Evolutionary conservation across 2,888 invertebrate genomes (phyloP).

Genomic region (Synergus umbraculus): DNA sequence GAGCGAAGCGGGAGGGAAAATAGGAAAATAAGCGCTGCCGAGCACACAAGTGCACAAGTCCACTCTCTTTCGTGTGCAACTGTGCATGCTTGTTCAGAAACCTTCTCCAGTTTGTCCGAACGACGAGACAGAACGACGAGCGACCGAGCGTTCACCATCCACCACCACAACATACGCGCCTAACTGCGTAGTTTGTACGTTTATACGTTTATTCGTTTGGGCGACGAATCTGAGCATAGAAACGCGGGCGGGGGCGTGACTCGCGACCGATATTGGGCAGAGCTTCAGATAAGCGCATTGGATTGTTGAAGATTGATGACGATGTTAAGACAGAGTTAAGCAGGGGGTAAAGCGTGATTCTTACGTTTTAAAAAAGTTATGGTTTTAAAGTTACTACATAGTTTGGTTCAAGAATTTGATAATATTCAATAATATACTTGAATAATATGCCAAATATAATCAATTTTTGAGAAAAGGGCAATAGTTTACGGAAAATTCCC

Average conservation of each 20-base stretch:
- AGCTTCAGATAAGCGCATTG: conserved; percentile 11
- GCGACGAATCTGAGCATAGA: background rate
- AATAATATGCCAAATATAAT: no score
- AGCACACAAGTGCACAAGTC: conserved; percentile 46
- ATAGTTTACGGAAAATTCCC: no score
- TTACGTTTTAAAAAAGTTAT: no score
- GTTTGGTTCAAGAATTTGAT: no score
- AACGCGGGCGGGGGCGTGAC: conserved; percentile 7
- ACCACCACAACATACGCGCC: background rate
- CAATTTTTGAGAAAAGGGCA: no score
- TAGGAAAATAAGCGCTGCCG: conserved; percentile 52
- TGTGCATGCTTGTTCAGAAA: conserved; percentile 1
- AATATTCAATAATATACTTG: no score
- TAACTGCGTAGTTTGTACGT: conserved; percentile 37
- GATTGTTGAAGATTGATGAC: conserved; percentile 8
- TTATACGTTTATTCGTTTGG: background rate
- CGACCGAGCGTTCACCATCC: conserved; percentile 13
- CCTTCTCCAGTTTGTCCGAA: background rate
- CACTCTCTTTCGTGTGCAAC: background rate
- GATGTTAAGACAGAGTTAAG: background rate
- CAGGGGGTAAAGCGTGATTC: background rate
- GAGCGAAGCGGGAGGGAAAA: conserved; percentile 31
- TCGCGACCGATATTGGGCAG: background rate
- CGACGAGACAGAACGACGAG: background rate
- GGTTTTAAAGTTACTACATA: no score